Conservation (phyloP, 2,797 vertebrate species). For the Rhinoraja longicauda region DNA sequence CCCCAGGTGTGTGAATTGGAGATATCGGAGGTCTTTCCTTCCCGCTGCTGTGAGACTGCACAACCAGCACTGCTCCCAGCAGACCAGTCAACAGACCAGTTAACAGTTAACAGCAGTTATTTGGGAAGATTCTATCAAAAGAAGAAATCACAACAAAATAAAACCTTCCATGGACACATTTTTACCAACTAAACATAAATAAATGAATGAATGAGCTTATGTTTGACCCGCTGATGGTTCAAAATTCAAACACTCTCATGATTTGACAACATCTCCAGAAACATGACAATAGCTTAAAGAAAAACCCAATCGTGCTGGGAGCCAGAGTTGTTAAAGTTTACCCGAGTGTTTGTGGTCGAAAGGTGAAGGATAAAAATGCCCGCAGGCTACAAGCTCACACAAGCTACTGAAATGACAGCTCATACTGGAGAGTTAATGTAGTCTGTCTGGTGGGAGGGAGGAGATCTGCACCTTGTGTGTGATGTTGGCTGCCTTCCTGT, state of each 20-base stretch:
- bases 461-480: background rate
- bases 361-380: background rate
- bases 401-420: constrained; percentile 17
- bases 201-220: background rate
- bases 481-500: background rate
- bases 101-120: no score
- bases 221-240: background rate
- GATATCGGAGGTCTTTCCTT: no score
- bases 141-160: background rate
- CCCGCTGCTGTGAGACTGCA: no score
- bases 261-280: constrained; percentile 19
- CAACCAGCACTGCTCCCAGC: no score
- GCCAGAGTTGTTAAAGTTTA: background rate
- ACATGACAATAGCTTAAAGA: background rate
- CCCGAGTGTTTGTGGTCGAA: background rate
- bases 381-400: background rate
- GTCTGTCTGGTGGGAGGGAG: background rate
- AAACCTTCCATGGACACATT: background rate
- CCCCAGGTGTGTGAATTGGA: no score
- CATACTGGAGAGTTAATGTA: background rate
- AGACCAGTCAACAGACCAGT: no score
- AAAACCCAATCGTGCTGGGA: background rate
- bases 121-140: background rate
- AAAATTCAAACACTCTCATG: constrained; percentile 18
- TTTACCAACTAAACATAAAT: background rate